Evolutionary conservation across 1,140 invertebrate species (phyloP), one percentile per base, ranked within the genome.

Genomic region (Hycleus phaleratus): DNA sequence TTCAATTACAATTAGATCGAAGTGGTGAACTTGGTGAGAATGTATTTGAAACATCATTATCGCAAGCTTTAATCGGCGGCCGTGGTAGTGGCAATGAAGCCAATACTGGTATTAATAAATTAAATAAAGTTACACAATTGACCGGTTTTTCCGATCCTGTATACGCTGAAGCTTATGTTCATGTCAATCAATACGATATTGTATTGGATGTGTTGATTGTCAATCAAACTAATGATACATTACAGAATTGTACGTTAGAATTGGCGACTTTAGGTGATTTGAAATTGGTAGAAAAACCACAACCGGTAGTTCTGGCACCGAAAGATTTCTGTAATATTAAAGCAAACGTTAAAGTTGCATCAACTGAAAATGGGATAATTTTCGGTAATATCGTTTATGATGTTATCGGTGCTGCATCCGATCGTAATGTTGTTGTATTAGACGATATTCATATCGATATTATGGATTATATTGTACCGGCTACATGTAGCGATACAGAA

Each of bases 321-420:
- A 85, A 95, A 68, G 97, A 98, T 78, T 99, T 97, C 75, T 92
- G 93, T 63, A 95, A 97, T 71, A 98, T 99, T 60, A 97, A 98
- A 74, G 96, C 95, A 0, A 96, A 94, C 73, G 93, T 95, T 8
- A 96, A 96, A 78, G 82, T 85, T 3, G 91, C 96, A 0, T 98
- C 95, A 1, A 99, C 96, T 6, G 97, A 99, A 76, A 99, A 99
- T 77, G 97, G 95, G 49, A 95, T 99, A 59, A 99, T 99, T 59
- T 99, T 99, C 81, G 97, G 97, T 57, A 99, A 98, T 74, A 99
- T 99, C 89, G 95, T 98, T 12, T 98, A 98, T 73, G 95, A 98
- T 72, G 87, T 97, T 39, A 89, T 84, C 48, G 93, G 95, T 38
- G 92, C 95, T 18, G 88, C 88, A 3, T 93, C 91, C 53, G 94